Percentiles rank a stretch among this genome's conserved stretches.
Conservation (phyloP, 2,113 vertebrate species). For the Crotalus viridis region DNA sequence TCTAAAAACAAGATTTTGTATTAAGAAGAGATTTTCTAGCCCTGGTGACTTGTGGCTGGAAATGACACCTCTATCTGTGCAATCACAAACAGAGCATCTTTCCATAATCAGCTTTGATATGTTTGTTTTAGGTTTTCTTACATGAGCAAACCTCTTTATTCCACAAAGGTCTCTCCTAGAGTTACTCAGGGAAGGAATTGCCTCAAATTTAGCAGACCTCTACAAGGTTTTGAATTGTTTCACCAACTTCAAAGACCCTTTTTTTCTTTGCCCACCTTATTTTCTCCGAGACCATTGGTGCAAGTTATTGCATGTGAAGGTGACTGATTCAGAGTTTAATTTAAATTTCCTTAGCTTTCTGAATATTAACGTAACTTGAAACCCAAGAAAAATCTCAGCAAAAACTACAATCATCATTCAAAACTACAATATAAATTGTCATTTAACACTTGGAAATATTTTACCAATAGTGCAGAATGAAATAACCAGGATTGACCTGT, state of each 20-base stretch:
- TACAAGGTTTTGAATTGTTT: background rate
- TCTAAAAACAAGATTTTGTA: background rate
- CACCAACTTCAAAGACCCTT: background rate
- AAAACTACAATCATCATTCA: background rate
- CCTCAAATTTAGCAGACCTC: background rate
- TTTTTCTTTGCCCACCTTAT: background rate
- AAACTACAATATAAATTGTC: background rate
- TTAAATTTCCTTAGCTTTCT: background rate
- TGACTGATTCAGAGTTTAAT: background rate
- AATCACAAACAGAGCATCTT: background rate
- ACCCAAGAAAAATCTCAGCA: background rate
- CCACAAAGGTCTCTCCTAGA: background rate
- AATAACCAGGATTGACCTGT: background rate
- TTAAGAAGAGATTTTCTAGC: background rate
- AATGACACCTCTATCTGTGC: background rate
- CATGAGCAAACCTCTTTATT: background rate
- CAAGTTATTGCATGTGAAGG: background rate
- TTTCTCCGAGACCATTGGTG: background rate
- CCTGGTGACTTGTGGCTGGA: background rate
- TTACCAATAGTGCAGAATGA: background rate
- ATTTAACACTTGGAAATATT: background rate
- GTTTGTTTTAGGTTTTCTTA: background rate
- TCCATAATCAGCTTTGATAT: background rate
- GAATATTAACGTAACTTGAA: background rate
- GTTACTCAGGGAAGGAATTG: background rate